Evolutionary conservation across 2,888 invertebrate species (phyloP), one percentile per base, ranked within the genome.

Genomic region (Bibio marci): DNA sequence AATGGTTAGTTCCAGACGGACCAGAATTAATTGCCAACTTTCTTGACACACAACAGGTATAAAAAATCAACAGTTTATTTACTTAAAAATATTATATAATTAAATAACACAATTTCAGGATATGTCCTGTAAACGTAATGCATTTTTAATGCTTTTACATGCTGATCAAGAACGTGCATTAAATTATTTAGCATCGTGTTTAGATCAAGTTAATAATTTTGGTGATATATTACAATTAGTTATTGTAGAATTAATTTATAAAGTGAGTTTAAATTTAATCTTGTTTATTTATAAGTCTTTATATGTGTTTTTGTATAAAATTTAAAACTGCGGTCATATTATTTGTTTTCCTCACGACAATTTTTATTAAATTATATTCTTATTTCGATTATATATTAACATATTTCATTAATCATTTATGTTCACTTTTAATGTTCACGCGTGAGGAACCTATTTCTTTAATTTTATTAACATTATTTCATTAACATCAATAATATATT

Each of bases 81-180:
- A 11, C 4, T 26, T 19, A 17, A n/a, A n/a, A n/a, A n/a, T n/a
- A 14, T 28, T 30, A 6, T 14, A 30, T n/a, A 12, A 30, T 5
- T 5, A 30, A 30, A 30, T 27, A 4, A 18, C 12, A 3, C 27
- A 18, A 12, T 26, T 94, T 53, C 88, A 92, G 58, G 98, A 99
- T 56, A 95, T 97, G 85, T 94, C 94, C 0, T 98, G 98, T 65
- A 92, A 97, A 62, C 70, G 98, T 43, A 99, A 99, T 60, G 98
- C 98, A 0, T 98, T 98, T 64, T 75, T 99, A 47, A 98, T 98
- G 97, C 67, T 98, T 31, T 70, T 98, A 17, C 97, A 98, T 55
- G 95, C 94, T 0, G 95, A 98, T 59, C 88, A 94, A 63, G 91
- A 90, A 50, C 68, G 86, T 31, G 98, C 98, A 1, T 66, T 99